Evolutionary conservation across 37 sponge, comb jelly and placozoan genomes (phyloP).

Genomic region (Halichondria panicea): DNA sequence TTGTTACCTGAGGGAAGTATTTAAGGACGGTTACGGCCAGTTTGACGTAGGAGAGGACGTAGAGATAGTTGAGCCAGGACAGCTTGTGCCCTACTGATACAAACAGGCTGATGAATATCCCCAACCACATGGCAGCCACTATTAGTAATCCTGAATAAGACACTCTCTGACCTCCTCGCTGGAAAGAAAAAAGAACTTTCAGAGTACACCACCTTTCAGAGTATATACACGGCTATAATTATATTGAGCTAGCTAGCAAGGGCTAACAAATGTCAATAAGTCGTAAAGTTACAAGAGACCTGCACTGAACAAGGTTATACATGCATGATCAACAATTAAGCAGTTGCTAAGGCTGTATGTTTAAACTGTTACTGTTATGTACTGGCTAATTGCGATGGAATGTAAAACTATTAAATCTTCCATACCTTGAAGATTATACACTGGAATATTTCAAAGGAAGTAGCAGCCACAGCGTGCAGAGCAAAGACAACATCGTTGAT

Average conservation of each 20-base stretch:
- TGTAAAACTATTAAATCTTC: neutral
- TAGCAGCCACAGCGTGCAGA: conserved; percentile 69
- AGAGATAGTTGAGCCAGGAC: conserved; percentile 84
- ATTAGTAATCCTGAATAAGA: conserved; percentile 57
- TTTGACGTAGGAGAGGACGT: conserved; percentile 90
- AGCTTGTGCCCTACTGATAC: conserved; percentile 61
- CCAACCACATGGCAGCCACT: conserved; percentile 37
- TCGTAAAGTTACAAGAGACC: too few species aligned
- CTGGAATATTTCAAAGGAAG: conserved; percentile 70
- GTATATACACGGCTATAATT: too few species aligned
- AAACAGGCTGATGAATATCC: conserved; percentile 65
- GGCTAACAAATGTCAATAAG: too few species aligned
- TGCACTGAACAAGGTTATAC: too few species aligned
- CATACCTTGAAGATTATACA: conserved; percentile 73
- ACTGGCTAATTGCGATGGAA: too few species aligned
- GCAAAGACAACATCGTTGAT: conserved; percentile 93
- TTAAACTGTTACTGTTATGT: too few species aligned
- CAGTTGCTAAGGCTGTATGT: too few species aligned
- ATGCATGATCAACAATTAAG: too few species aligned
- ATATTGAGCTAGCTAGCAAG: too few species aligned
- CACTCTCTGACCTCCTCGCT: conserved; percentile 81
- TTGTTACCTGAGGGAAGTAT: conserved; percentile 87
- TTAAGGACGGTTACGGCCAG: conserved; percentile 91
- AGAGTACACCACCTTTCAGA: neutral
- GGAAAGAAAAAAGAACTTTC: conserved; percentile 4